These are phyloP conservation scores for Colius striatus DNA, from an alignment of 2,113 vertebrate genomes.

Conservation along the genomic window DNA sequence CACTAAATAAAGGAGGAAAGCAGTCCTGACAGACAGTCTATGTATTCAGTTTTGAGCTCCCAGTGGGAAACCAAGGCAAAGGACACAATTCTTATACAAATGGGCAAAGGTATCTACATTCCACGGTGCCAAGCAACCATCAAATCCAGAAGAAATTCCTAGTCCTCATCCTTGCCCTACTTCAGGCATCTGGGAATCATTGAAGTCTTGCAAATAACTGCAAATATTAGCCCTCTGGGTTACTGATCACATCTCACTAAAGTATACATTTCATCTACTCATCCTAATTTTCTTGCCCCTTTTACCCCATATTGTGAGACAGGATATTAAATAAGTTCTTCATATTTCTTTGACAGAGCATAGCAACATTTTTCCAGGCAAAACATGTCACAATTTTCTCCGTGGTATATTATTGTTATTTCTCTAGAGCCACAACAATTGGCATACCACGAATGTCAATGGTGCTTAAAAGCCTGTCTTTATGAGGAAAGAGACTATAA, in stretches of 20 bases:
- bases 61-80: slow-evolving; percentile 20
- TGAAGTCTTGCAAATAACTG: slow-evolving; percentile 19
- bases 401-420: background rate
- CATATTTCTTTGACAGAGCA: background rate
- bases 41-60: background rate
- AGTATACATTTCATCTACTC: background rate
- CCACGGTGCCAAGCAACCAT: slow-evolving; percentile 45
- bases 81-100: background rate
- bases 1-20: background rate
- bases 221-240: background rate
- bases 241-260: background rate
- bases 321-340: slow-evolving; percentile 39
- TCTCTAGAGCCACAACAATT: slow-evolving; percentile 1
- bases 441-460: background rate
- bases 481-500: background rate
- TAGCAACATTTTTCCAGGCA: slow-evolving; percentile 14
- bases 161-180: background rate
- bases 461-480: background rate
- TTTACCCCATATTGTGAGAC: slow-evolving; percentile 33
- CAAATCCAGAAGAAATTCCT: slow-evolving; percentile 37
- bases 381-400: slow-evolving; percentile 32
- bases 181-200: slow-evolving; percentile 29
- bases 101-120: slow-evolving; percentile 56
- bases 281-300: background rate
- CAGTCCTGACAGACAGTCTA: background rate